phyloP scores from a whole-genome alignment of 2,888 invertebrate species.

The Escarpia spicata region DNA sequence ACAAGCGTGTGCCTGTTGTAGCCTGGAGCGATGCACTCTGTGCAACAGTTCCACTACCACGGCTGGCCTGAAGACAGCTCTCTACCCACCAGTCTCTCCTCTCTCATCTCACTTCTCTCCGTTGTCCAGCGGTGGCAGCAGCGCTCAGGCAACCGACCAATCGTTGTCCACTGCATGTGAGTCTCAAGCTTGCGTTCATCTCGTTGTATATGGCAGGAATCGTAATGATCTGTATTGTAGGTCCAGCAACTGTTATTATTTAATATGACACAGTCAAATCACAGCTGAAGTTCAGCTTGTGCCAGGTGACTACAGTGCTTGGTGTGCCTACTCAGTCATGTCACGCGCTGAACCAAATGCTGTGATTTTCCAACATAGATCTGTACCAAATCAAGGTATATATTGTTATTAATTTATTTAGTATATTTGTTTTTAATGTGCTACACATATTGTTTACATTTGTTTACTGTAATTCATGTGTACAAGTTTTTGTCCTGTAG shows the following conservation, averaged over 20 bases:
- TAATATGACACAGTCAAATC: neutral
- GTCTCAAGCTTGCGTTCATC: slow-evolving; percentile 36
- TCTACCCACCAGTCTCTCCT: slow-evolving; percentile 55
- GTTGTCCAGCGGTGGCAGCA: slow-evolving; percentile 61
- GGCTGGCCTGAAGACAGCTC: slow-evolving; percentile 59
- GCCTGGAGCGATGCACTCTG: slow-evolving; percentile 28
- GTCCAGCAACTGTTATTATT: neutral
- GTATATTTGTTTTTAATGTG: too few relatives aligned
- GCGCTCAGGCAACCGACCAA: slow-evolving; percentile 69
- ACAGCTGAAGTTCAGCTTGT: neutral
- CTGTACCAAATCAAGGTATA: too few relatives aligned
- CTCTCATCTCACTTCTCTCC: slow-evolving; percentile 56
- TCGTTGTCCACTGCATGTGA: slow-evolving; percentile 87
- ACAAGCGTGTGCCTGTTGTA: neutral
- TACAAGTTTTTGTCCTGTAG: too few relatives aligned
- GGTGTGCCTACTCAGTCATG: too few relatives aligned
- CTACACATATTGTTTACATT: too few relatives aligned
- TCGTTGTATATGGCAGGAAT: neutral
- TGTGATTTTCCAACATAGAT: too few relatives aligned
- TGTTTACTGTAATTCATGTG: too few relatives aligned
- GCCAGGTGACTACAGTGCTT: neutral
- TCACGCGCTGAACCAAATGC: too few relatives aligned
- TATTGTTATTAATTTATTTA: too few relatives aligned
- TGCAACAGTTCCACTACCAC: slow-evolving; percentile 63
- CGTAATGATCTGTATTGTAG: neutral